Conservation (phyloP, 2,888 invertebrate species). For the Petrolisthes cinctipes region DNA sequence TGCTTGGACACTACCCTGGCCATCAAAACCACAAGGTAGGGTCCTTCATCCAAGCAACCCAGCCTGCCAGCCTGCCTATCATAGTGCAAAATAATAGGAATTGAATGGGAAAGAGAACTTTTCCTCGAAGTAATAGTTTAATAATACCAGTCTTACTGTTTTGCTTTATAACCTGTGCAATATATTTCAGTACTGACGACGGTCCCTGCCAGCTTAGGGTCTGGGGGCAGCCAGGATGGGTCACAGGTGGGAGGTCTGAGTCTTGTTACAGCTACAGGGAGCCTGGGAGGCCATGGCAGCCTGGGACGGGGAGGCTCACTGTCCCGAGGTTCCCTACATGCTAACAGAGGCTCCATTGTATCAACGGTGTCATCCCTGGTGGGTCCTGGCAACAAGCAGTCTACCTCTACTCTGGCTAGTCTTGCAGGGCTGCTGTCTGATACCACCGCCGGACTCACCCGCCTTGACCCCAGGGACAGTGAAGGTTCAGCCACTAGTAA, state of each 20-base stretch:
- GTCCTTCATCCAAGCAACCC: too few species aligned
- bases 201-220: constrained; percentile 71
- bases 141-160: too few species aligned
- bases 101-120: too few species aligned
- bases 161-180: too few species aligned
- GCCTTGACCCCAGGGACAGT: constrained; percentile 50
- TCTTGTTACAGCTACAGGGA: constrained; percentile 68
- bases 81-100: too few species aligned
- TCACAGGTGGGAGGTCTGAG: constrained; percentile 72
- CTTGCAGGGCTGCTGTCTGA: constrained; percentile 78
- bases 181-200: constrained; percentile 68
- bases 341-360: constrained; percentile 85
- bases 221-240: constrained; percentile 75
- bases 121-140: too few species aligned
- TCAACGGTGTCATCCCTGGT: constrained; percentile 77
- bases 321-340: constrained; percentile 76
- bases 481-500: constrained; percentile 54
- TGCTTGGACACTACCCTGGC: too few species aligned
- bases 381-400: constrained; percentile 75
- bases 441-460: constrained; percentile 47
- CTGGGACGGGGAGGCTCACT: constrained; percentile 74
- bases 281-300: constrained; percentile 70
- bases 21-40: too few species aligned
- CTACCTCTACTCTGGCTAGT: constrained; percentile 83
- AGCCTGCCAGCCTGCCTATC: too few species aligned